Percentiles rank a stretch among this genome's conserved stretches.
phyloP scores from a whole-genome alignment of 1,140 invertebrate genomes.

The Zaprionus lachaisei region DNA sequence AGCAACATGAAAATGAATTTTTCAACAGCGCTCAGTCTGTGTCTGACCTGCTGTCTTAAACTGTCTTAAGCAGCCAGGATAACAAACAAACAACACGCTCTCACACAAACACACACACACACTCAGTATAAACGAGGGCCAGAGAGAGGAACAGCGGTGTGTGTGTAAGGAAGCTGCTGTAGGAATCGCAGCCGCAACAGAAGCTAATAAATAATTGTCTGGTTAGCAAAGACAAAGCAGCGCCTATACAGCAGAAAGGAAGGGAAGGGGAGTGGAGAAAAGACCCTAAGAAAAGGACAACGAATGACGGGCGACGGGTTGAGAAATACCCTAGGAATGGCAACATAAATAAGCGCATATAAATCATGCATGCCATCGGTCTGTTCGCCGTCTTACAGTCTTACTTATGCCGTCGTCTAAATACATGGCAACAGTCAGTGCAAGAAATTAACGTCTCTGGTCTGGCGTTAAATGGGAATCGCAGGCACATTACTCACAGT shows the following conservation, averaged over 20 bases:
- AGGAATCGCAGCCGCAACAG: conserved; percentile 46
- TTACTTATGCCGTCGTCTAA: conserved; percentile 32
- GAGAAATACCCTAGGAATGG: conserved; percentile 54
- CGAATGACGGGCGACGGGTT: conserved; percentile 47
- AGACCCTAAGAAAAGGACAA: conserved; percentile 8
- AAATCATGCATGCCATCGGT: conserved; percentile 64
- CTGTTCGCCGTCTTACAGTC: conserved; percentile 9
- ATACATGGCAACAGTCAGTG: conserved; percentile 49
- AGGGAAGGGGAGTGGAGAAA: neutral
- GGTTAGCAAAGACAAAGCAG: conserved; percentile 69
- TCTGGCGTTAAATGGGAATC: conserved; percentile 14
- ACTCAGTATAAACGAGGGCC: conserved; percentile 17
- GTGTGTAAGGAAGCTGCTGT: conserved; percentile 9
- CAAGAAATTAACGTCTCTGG: conserved; percentile 63
- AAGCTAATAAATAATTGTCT: conserved; percentile 81
- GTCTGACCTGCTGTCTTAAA: conserved; percentile 66
- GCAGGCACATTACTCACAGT: conserved; percentile 31
- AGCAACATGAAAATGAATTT: conserved; percentile 79
- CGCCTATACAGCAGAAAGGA: conserved; percentile 30
- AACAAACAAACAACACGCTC: conserved; percentile 47
- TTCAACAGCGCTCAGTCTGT: conserved; percentile 65
- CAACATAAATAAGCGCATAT: conserved; percentile 69
- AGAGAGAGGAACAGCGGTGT: neutral
- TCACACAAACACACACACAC: conserved; percentile 19
- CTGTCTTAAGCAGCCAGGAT: conserved; percentile 68